These are phyloP conservation scores for Muscicapa adusta DNA, from an alignment of 2,113 vertebrate species.

Conservation along the genomic window DNA sequence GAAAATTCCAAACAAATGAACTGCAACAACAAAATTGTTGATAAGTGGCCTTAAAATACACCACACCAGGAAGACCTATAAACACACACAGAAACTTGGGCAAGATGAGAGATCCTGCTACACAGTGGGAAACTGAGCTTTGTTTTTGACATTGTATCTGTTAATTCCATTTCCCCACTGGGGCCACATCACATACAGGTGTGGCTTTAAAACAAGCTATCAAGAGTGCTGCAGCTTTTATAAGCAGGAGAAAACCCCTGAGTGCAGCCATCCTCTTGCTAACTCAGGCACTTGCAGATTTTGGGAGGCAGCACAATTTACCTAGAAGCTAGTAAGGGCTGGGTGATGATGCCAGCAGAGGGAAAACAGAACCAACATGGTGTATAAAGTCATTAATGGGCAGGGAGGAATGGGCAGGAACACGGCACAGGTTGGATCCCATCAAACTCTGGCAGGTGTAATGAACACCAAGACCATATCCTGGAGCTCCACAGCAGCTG, in stretches of 20 bases:
- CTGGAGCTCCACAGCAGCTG: neutral
- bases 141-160: neutral
- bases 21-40: neutral
- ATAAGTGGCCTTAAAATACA: neutral
- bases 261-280: neutral
- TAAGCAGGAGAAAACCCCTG: neutral
- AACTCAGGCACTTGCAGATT: neutral
- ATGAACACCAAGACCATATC: neutral
- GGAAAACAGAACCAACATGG: neutral
- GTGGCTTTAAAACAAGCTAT: neutral
- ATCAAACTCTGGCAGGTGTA: neutral
- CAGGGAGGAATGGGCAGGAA: neutral
- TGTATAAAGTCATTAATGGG: neutral
- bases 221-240: neutral
- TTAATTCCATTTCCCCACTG: neutral
- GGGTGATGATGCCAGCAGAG: neutral
- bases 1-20: neutral
- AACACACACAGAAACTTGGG: neutral
- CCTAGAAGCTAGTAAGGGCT: neutral
- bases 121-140: neutral
- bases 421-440: accelerated
- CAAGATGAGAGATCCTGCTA: neutral
- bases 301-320: neutral
- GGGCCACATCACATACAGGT: accelerated
- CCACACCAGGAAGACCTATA: neutral